A percentile compares a stretch with the other conserved stretches of the same genome.
phyloP scores from a whole-genome alignment of 2,888 invertebrate genomes.

The Andrena dorsata region DNA sequence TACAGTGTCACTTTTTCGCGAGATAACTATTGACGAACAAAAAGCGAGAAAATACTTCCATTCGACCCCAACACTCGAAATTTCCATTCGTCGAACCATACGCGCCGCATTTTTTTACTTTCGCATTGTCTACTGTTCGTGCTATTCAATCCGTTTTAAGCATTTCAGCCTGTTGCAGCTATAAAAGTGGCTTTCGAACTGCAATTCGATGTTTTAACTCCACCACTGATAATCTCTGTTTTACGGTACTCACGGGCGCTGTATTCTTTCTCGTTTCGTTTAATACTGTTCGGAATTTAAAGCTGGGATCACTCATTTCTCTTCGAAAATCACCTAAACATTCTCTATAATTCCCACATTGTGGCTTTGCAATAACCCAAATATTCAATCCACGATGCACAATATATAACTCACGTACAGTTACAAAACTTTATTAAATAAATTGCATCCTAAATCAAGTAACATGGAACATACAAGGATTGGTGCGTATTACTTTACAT shows the following conservation, averaged over 20 bases:
- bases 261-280: neutral
- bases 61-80: neutral
- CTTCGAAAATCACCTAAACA: too few species aligned
- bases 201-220: conserved; percentile 12
- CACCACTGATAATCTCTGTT: conserved; percentile 8
- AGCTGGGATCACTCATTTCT: neutral
- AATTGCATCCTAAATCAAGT: too few species aligned
- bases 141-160: conserved; percentile 8
- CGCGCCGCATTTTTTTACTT: neutral
- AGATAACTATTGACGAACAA: neutral
- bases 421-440: too few species aligned
- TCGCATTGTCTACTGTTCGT: neutral
- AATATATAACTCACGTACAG: too few species aligned
- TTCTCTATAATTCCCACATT: too few species aligned
- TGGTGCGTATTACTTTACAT: too few species aligned
- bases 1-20: neutral
- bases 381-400: too few species aligned
- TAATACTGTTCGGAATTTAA: neutral
- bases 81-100: neutral
- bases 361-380: too few species aligned
- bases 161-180: neutral
- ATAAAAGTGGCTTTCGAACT: conserved; percentile 16
- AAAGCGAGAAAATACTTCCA: neutral
- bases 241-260: neutral
- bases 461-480: too few species aligned